phyloP scores from a whole-genome alignment of 2,888 invertebrate species.

The Leptopterna dolabrata region DNA sequence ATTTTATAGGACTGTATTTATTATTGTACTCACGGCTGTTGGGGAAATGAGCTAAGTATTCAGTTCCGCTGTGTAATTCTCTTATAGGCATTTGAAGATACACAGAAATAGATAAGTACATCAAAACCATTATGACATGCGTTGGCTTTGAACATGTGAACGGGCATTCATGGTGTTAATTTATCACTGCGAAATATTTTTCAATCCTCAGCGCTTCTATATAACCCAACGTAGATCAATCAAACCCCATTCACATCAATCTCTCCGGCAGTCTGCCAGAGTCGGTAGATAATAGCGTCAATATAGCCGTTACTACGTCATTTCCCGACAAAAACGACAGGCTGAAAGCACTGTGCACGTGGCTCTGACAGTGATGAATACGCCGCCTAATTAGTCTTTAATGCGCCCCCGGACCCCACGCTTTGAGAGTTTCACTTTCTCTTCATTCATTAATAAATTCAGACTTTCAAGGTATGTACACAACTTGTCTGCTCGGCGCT shows the following conservation, averaged over 20 bases:
- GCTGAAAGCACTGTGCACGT: conserved; percentile 1
- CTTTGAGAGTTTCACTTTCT: neutral
- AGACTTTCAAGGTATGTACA: neutral
- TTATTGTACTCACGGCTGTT: no score
- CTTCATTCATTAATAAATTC: neutral
- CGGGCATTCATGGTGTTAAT: neutral
- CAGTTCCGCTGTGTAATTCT: no score
- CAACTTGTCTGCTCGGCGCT: neutral
- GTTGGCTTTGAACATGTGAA: no score
- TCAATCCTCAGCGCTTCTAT: neutral
- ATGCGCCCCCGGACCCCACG: neutral
- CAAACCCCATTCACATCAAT: conserved; percentile 3
- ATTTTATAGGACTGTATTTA: no score
- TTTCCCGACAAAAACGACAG: neutral
- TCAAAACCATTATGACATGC: no score
- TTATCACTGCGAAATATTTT: neutral
- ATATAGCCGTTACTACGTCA: conserved; percentile 3
- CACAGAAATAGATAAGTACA: no score
- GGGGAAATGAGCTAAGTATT: no score
- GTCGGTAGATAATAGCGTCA: conserved; percentile 7
- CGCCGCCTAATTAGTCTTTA: neutral
- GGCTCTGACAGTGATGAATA: neutral
- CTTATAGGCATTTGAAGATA: no score
- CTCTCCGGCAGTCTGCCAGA: neutral
- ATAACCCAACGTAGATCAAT: neutral